Percentiles rank a stretch among this genome's conserved stretches.
These are phyloP conservation scores for Caenorhabditis japonica DNA, from an alignment of 2,888 invertebrate genomes.

Conservation along the genomic window DNA sequence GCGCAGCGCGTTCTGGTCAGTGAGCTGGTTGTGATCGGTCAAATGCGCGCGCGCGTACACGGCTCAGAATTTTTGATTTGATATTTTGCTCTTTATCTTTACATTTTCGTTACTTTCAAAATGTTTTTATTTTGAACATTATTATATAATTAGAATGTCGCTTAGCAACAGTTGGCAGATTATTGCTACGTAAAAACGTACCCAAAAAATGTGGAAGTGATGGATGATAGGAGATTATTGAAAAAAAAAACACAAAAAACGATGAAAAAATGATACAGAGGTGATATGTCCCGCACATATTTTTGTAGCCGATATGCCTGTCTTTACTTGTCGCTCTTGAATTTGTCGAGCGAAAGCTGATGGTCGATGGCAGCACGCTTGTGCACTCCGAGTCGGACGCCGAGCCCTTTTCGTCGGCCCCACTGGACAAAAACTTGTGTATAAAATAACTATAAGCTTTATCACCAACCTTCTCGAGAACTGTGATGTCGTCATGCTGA, in stretches of 20 bases:
- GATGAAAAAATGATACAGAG: conserved; percentile 7
- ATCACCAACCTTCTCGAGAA: conserved; percentile 59
- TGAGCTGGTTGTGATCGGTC: neutral
- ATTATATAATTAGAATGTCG: too few species aligned
- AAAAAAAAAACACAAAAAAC: neutral
- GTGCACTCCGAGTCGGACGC: conserved; percentile 57
- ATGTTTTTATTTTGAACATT: too few species aligned
- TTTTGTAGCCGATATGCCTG: too few species aligned
- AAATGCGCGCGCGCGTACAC: too few species aligned
- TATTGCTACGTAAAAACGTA: conserved; percentile 4
- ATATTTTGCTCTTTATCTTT: too few species aligned
- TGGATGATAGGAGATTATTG: neutral
- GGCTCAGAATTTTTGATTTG: too few species aligned
- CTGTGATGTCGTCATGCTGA: conserved; percentile 63
- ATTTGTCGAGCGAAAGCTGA: conserved; percentile 17
- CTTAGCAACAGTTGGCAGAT: neutral
- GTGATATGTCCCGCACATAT: too few species aligned
- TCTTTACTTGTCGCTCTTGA: conserved; percentile 34
- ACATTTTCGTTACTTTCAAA: too few species aligned
- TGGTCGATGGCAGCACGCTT: conserved; percentile 48
- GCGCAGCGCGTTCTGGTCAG: too few species aligned
- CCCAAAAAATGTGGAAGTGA: neutral
- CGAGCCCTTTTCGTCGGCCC: conserved; percentile 53
- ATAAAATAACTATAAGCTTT: neutral
- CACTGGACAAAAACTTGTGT: conserved; percentile 51